Evolutionary conservation across 2,797 vertebrate species (phyloP), one percentile per base, ranked within the genome.

Genomic region (Enteromius treurensis): DNA sequence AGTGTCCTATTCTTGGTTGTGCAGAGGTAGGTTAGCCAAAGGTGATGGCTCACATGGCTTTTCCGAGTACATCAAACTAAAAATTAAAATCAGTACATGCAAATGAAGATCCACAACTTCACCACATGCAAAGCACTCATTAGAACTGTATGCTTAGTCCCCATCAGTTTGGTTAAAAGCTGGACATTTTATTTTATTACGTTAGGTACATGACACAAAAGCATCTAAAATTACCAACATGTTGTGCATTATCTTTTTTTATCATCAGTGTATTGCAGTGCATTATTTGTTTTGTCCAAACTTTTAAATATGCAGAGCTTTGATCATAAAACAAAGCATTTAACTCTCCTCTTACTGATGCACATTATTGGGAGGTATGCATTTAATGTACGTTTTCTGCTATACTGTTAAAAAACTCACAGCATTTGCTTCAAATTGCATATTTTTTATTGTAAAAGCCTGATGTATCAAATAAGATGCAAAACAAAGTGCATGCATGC

Each of bases 51-150:
- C 17, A 42, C 60, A 53, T 76, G 73, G 45, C n/a, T 67, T 26
- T 53, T 45, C n/a, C 51, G 62, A 23, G 19, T n/a, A 47, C 8
- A 77, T 58, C 21, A 34, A 40, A 40, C 34, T 37, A 74, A 53
- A 40, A 15, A 75, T 82, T 53, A 75, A 83, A 83, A 69, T 77
- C 74, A 47, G 34, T 60, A 19, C 51, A 70, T 83, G 19, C 21
- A 77, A 60, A 45, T 47, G 81, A 40, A 2, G 14, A 29, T 13
- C 13, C 29, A 53, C 62, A 11, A 37, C 51, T 45, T 60, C 17
- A 32, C 40, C 13, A 29, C 19, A 45, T 37, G 58, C 40, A 73
- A 62, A 10, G 4, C n/a, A 14, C 40, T 9, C 32, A 3, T 2
- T 21, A 34, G 4, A 49, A 14, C 5, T 37, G 11, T 7, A 55